Base-by-base conservation (phyloP, 1,140 invertebrate genomes). In the Trichonephila clavipes region DNA sequence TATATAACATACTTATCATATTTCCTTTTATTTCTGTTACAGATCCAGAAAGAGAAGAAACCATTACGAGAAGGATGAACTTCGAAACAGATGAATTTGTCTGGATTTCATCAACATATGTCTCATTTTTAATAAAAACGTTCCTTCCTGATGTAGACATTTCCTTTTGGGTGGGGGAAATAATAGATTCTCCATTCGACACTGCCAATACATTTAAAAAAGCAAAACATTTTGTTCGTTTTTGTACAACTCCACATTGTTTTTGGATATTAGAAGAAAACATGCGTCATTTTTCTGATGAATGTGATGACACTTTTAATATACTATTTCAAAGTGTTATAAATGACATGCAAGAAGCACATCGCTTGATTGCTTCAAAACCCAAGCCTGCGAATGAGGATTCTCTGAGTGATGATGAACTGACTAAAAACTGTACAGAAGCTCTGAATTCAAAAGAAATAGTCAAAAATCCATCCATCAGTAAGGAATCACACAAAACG, bases 171-270 rank as follows among this genome's bases (percentile, higher is more conserved):
- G 95, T 95, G 40, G 95, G 95, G n/a, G 95, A 72, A 81, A 94
- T 95, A 40, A 95, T 96, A 1, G 77, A 96, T 82, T 95, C 96
- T 10, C 96, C 95, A 85, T 95, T 95, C 77, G 82, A 72, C 12
- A 4, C 64, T 21, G 18, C 62, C n/a, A 7, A 19, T 21, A 21
- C 62, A 16, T 21, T 14, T n/a, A 64, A 64, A 64, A 64, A 64
- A 21, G 0, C 62, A 21, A 18, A 64, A 7, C 62, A 64, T 64
- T 64, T 21, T 64, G 62, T 99, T 94, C 99, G 97, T 96, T 99
- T 99, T 96, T 99, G 98, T 96, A 98, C 98, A 86, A 97, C 97
- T 59, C 97, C 98, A 95, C 98, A 99, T 96, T 99, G 98, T 91
- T 94, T 94, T 19, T 95, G 94, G 93, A 94, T 95, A 24, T 40